These are phyloP conservation scores for Vulpes lagopus DNA, from an alignment of 2,113 vertebrate genomes.

Conservation along the genomic window DNA sequence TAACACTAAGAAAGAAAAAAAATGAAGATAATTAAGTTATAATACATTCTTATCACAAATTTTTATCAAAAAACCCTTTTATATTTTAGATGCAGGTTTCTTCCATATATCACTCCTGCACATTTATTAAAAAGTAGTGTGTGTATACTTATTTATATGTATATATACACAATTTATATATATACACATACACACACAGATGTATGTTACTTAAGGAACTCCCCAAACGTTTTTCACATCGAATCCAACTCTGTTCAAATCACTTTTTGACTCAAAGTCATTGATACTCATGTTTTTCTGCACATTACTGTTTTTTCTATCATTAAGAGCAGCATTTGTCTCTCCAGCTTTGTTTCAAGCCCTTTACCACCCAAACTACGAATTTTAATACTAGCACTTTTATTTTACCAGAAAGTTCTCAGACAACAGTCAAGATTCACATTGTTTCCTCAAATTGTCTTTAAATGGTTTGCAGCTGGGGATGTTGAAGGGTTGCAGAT, in stretches of 20 bases:
- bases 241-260: background rate
- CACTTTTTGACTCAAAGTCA: background rate
- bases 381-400: background rate
- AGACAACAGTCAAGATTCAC: background rate
- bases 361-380: background rate
- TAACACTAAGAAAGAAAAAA: background rate
- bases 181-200: too few species aligned
- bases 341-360: background rate
- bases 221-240: background rate
- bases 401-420: constrained; percentile 33
- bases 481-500: background rate
- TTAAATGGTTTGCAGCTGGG: background rate
- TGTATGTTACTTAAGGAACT: background rate
- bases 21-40: background rate
- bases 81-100: background rate
- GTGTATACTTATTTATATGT: too few species aligned
- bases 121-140: background rate
- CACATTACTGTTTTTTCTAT: background rate
- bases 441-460: background rate
- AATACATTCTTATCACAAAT: background rate
- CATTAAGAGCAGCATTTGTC: background rate
- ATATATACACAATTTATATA: too few species aligned
- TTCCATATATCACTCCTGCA: background rate
- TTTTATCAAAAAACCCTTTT: background rate
- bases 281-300: background rate